phyloP scores from a whole-genome alignment of 2,797 vertebrate genomes.

The Sciaenops ocellatus region DNA sequence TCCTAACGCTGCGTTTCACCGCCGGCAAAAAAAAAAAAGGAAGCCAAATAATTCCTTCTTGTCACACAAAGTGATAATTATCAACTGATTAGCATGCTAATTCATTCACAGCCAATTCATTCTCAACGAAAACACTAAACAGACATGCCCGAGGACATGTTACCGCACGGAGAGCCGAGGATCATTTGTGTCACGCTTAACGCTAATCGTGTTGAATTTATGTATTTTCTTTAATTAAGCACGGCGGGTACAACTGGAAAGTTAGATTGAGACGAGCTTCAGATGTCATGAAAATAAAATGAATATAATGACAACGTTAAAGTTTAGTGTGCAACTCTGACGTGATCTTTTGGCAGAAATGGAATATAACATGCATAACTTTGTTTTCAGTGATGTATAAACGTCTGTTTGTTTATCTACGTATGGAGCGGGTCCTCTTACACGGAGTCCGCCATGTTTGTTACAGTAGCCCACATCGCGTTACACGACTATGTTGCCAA shows the following conservation, averaged over 20 bases:
- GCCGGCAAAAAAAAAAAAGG: neutral
- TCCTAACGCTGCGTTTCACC: conserved; percentile 4
- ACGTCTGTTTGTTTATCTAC: too few species aligned
- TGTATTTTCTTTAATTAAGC: neutral
- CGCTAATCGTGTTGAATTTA: neutral
- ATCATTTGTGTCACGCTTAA: neutral
- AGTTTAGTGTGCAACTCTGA: too few species aligned
- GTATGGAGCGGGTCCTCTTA: too few species aligned
- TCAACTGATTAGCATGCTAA: conserved; percentile 48
- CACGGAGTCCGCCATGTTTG: too few species aligned
- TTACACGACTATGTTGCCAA: too few species aligned
- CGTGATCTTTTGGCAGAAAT: too few species aligned
- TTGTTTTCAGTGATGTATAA: too few species aligned
- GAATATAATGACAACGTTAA: neutral
- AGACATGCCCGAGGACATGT: conserved; percentile 9
- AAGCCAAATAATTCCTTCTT: conserved; percentile 5
- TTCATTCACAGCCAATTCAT: conserved; percentile 26
- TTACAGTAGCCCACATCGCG: too few species aligned
- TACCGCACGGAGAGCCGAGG: neutral
- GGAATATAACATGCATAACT: too few species aligned
- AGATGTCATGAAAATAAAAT: neutral
- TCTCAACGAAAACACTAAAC: neutral
- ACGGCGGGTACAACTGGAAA: neutral
- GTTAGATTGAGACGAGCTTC: neutral
- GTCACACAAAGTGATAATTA: conserved; percentile 32